These are phyloP conservation scores for Sorex araneus DNA, from an alignment of 2,113 vertebrate genomes.

Conservation along the genomic window DNA sequence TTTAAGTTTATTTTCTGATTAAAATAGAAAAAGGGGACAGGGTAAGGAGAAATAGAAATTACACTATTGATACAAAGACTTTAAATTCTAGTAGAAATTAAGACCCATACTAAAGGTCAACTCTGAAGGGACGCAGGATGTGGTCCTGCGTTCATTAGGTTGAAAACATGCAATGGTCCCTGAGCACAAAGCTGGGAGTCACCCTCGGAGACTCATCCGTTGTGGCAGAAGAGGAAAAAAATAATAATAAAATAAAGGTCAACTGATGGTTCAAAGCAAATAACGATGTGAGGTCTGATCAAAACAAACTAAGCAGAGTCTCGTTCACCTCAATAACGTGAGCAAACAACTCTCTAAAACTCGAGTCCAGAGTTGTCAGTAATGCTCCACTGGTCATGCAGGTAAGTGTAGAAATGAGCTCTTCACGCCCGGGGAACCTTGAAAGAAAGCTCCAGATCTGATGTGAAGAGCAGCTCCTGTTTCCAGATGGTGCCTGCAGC, in stretches of 20 bases:
- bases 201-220: too few relatives aligned
- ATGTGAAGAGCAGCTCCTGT: too few relatives aligned
- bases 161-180: too few relatives aligned
- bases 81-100: constrained; percentile 59
- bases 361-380: constrained; percentile 1
- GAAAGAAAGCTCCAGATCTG: constrained; percentile 94
- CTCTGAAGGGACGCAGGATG: background rate
- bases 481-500: too few relatives aligned
- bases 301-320: background rate
- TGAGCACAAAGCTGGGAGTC: too few relatives aligned
- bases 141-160: too few relatives aligned
- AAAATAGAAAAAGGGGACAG: constrained; percentile 50
- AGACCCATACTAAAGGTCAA: constrained; percentile 49
- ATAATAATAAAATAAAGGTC: too few relatives aligned
- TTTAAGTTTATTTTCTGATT: constrained; percentile 81
- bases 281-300: constrained; percentile 33
- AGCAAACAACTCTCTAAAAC: constrained; percentile 7
- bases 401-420: constrained; percentile 4
- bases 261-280: constrained; percentile 37
- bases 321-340: constrained; percentile 34
- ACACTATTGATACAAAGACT: constrained; percentile 57
- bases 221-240: too few relatives aligned
- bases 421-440: constrained; percentile 85
- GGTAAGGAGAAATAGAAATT: constrained; percentile 7
- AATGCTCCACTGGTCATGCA: background rate